phyloP scores from a whole-genome alignment of 2,797 vertebrate genomes.

The Macrochelys suwanniensis region DNA sequence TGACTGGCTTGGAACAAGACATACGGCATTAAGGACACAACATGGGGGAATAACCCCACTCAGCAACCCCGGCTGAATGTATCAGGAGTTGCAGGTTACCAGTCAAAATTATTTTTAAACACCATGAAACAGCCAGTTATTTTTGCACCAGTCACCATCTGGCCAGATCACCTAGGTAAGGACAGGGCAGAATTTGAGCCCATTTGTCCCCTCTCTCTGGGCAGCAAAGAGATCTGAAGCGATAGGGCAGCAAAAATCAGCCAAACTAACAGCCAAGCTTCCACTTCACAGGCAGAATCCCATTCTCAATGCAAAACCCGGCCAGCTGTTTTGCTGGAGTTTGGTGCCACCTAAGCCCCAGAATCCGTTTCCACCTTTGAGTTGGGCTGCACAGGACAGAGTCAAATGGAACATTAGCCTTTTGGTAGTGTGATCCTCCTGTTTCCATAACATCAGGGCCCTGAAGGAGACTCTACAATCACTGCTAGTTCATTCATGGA shows the following conservation, averaged over 20 bases:
- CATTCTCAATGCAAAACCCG: rapidly evolving
- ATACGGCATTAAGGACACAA: not conserved
- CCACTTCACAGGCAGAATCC: rapidly evolving
- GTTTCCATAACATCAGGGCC: not conserved
- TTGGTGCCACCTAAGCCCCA: conserved; percentile 45
- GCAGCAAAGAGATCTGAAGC: not conserved
- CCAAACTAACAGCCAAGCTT: rapidly evolving
- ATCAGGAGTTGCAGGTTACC: not conserved
- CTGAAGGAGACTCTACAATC: rapidly evolving
- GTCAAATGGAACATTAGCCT: not conserved
- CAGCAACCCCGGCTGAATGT: not conserved
- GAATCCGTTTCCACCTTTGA: not conserved
- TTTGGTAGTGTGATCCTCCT: rapidly evolving
- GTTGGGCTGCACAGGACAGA: not conserved
- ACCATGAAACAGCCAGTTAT: rapidly evolving
- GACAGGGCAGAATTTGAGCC: rapidly evolving
- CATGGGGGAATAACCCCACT: rapidly evolving
- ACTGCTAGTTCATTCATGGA: not conserved
- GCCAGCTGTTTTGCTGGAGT: not conserved
- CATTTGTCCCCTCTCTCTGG: not conserved
- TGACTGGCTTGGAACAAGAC: rapidly evolving
- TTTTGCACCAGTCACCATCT: not conserved
- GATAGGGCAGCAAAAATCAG: rapidly evolving
- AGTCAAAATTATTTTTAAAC: rapidly evolving
- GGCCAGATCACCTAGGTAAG: rapidly evolving